These are phyloP conservation scores for Andrena chrysosceles DNA, from an alignment of 2,888 invertebrate genomes.

Conservation along the genomic window DNA sequence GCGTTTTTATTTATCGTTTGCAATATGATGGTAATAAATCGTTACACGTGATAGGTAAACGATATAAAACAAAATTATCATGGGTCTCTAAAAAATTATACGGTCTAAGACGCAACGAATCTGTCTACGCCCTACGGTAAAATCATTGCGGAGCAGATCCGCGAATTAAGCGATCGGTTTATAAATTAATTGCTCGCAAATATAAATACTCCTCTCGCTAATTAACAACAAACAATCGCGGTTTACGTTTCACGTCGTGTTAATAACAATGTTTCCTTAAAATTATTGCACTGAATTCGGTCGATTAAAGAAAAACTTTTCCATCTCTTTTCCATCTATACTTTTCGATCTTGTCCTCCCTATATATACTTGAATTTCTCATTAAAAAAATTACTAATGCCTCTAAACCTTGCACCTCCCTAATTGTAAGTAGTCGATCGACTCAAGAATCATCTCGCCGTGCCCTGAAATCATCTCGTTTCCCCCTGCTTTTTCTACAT, in stretches of 20 bases:
- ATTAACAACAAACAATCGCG: slow-evolving; percentile 60
- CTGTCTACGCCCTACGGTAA: slow-evolving; percentile 31
- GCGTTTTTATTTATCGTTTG: slow-evolving; percentile 72
- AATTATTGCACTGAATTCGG: slow-evolving; percentile 58
- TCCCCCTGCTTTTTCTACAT: slow-evolving; percentile 7
- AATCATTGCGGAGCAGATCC: slow-evolving; percentile 46
- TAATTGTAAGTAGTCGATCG: slow-evolving; percentile 3
- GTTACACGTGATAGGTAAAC: slow-evolving; percentile 73
- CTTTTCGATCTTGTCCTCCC: slow-evolving; percentile 53
- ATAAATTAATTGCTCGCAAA: slow-evolving; percentile 44
- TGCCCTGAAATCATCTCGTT: slow-evolving; percentile 57
- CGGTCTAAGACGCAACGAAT: slow-evolving; percentile 60
- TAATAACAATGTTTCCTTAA: slow-evolving; percentile 33
- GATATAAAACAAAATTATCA: slow-evolving; percentile 65
- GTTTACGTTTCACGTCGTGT: slow-evolving; percentile 21
- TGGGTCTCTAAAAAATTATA: slow-evolving; percentile 64
- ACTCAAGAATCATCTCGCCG: slow-evolving; percentile 6
- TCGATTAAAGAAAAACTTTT: slow-evolving; percentile 13
- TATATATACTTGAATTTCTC: slow-evolving; percentile 44
- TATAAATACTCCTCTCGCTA: slow-evolving; percentile 48
- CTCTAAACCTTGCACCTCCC: slow-evolving; percentile 52
- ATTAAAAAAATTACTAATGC: slow-evolving; percentile 64
- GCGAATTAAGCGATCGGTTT: slow-evolving; percentile 51
- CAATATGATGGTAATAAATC: slow-evolving; percentile 72
- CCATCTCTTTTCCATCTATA: slow-evolving; percentile 20